Evolutionary conservation across 2,888 invertebrate species (phyloP), one percentile per base, ranked within the genome.

Genomic region (Iselma pallidipennis): DNA sequence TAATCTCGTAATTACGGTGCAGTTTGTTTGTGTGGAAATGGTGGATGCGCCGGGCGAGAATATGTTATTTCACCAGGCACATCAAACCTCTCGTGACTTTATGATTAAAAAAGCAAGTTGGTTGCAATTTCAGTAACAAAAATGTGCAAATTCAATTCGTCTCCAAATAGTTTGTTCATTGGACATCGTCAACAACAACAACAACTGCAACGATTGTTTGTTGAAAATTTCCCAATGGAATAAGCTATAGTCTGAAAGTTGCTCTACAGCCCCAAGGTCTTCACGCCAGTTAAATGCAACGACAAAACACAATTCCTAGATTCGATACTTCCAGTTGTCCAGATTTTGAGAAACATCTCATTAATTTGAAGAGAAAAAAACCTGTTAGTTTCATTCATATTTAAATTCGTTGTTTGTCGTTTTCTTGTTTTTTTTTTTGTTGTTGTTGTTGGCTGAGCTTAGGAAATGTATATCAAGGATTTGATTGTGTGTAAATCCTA

Each of bases 401-500:
- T n/a, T n/a, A n/a, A n/a, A n/a, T n/a, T n/a, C n/a, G n/a, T n/a
- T n/a, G n/a, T n/a, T n/a, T n/a, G n/a, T n/a, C n/a, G n/a, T n/a
- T n/a, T n/a, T n/a, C n/a, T n/a, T n/a, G n/a, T 5, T 33, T 12
- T 4, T 45, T 25, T 4, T 25, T 6, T 4, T 25, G 4, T 25
- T 25, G 25, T 4, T 25, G 5, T 25, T 25, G 25, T 25, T 25
- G 25, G 5, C 6, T 25, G 25, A 25, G 3, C 6, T 25, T 25
- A 4, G 4, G 25, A 25, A 25, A 25, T 25, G 3, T 25, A 25
- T 6, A 25, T 25, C 25, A 5, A 25, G 9, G 3, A 37, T 37
- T 37, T 19, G 37, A 37, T 37, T 37, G 16, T 19, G 42, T 59
- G 54, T 29, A 64, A 66, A 66, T 66, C 64, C 63, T 55, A 63